A percentile compares a stretch with the other conserved stretches of the same genome.
Conservation (phyloP, 2,888 invertebrate species). For the Poecilobothrus nobilitatus region DNA sequence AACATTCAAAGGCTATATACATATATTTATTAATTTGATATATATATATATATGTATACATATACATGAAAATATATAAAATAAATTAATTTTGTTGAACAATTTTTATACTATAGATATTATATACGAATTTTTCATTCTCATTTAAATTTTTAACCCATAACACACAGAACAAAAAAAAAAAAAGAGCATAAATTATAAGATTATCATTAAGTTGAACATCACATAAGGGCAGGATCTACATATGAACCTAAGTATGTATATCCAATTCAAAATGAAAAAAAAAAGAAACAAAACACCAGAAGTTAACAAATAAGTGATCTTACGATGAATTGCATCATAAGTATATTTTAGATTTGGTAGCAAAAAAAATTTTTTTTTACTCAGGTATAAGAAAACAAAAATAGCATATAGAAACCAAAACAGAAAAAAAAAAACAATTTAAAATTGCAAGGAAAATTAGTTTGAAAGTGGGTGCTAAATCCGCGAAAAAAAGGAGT, state of each 20-base stretch:
- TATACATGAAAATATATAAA: not conserved
- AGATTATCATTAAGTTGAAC: not conserved
- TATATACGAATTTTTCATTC: not conserved
- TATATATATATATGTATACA: not conserved
- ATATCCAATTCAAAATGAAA: not conserved
- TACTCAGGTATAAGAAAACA: not conserved
- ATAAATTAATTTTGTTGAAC: not conserved
- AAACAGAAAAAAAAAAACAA: not conserved
- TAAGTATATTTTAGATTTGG: too few relatives aligned
- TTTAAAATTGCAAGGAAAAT: not conserved
- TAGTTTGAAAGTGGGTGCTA: conserved; percentile 2
- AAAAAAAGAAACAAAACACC: not conserved
- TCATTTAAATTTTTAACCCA: not conserved
- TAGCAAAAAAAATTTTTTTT: not conserved
- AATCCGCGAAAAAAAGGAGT: not conserved
- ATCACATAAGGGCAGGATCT: not conserved
- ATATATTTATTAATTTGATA: not conserved
- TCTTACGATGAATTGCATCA: too few relatives aligned
- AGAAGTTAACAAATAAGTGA: not conserved
- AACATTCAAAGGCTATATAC: not conserved
- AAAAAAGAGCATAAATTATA: conserved; percentile 1
- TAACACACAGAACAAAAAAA: not conserved
- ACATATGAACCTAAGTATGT: too few relatives aligned
- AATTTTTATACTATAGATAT: too few relatives aligned
- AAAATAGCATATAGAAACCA: not conserved